Conservation (phyloP, 2,797 vertebrate genomes). For the Taenioides sp. region DNA sequence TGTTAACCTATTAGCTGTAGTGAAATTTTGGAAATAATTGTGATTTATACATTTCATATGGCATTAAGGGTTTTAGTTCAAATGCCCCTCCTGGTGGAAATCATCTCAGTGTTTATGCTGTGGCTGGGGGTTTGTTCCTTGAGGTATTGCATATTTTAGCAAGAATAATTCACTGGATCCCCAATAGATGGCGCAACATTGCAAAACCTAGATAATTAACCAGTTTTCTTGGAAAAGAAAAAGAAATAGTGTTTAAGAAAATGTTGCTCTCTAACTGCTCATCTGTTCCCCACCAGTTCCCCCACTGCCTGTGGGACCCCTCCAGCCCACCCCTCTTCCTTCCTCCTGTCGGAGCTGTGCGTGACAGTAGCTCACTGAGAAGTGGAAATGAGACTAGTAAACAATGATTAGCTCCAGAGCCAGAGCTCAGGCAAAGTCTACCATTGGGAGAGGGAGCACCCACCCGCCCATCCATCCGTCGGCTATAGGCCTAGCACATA, state of each 20-base stretch:
- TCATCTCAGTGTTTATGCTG: too few species aligned
- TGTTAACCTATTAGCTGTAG: too few species aligned
- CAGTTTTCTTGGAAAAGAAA: background rate
- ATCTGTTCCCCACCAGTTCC: constrained; percentile 57
- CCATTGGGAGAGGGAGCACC: constrained; percentile 65
- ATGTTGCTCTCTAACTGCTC: constrained; percentile 32
- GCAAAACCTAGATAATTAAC: background rate
- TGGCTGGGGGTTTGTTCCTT: background rate
- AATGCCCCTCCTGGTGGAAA: too few species aligned
- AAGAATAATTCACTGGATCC: background rate
- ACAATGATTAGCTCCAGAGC: constrained; percentile 86
- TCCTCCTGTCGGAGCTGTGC: constrained; percentile 75
- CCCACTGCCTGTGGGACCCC: constrained; percentile 65
- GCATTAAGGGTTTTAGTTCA: too few species aligned
- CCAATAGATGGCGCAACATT: constrained; percentile 1
- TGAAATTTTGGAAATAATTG: too few species aligned
- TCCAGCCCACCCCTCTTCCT: constrained; percentile 45
- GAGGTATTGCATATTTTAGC: background rate
- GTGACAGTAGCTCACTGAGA: constrained; percentile 86
- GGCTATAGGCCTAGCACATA: constrained; percentile 5
- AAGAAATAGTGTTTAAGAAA: constrained; percentile 11
- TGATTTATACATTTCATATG: too few species aligned
- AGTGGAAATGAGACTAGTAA: constrained; percentile 88
- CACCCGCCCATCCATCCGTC: constrained; percentile 47
- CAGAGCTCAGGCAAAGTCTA: constrained; percentile 58